phyloP scores from a whole-genome alignment of 1,140 invertebrate species.

The Chlorops oryzae region DNA sequence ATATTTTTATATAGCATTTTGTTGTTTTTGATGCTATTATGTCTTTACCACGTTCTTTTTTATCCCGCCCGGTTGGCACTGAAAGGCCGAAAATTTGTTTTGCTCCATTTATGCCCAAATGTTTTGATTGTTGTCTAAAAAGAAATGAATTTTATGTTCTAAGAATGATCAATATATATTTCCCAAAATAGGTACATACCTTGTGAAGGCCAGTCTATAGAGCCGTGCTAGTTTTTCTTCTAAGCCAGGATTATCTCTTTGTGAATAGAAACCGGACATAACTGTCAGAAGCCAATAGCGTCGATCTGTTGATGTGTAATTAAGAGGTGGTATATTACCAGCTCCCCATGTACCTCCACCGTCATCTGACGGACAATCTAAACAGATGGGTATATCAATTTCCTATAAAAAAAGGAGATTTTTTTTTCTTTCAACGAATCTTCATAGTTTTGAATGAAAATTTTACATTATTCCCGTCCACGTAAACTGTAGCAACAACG shows the following conservation, averaged over 20 bases:
- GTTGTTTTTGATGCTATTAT: constrained; percentile 2
- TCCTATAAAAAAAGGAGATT: constrained; percentile 21
- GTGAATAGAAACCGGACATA: constrained; percentile 51
- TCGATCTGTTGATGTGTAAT: constrained; percentile 48
- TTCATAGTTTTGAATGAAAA: no score
- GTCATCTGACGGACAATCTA: constrained; percentile 39
- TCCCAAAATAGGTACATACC: constrained; percentile 40
- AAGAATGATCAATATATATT: neutral
- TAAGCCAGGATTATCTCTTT: constrained; percentile 48
- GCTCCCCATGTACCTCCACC: constrained; percentile 34
- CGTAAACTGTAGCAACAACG: constrained; percentile 59
- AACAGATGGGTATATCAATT: constrained; percentile 44
- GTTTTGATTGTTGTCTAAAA: constrained; percentile 63
- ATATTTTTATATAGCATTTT: neutral
- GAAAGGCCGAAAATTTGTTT: constrained; percentile 35
- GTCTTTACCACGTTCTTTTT: constrained; percentile 14
- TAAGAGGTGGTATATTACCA: constrained; percentile 26
- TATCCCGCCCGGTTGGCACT: constrained; percentile 29
- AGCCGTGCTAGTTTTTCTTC: constrained; percentile 57
- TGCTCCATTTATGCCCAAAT: constrained; percentile 57
- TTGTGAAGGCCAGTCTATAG: constrained; percentile 60
- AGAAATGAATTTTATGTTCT: no score
- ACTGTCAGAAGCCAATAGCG: constrained; percentile 77
- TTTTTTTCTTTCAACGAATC: neutral
- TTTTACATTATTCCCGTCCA: constrained; percentile 47